phyloP scores from a whole-genome alignment of 2,113 vertebrate genomes.

The Zosterops hypoxanthus region DNA sequence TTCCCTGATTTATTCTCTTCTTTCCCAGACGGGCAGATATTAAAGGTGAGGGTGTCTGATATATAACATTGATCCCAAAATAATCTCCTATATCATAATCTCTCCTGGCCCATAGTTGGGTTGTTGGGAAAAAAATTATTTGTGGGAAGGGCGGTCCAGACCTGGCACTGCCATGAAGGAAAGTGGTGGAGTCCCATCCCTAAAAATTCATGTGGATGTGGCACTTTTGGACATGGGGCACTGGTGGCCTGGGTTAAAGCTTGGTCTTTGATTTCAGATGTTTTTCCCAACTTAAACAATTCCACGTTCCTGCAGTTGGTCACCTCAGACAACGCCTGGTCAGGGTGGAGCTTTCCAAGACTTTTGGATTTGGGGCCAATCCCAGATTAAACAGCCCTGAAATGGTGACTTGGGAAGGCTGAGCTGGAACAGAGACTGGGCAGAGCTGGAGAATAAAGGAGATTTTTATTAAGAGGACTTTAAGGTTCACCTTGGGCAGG shows the following conservation, averaged over 20 bases:
- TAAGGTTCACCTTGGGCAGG: too few species aligned
- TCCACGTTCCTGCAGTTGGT: rapidly evolving
- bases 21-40: neutral
- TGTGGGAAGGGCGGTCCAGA: neutral
- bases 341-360: neutral
- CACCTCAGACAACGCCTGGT: neutral
- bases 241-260: neutral
- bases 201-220: rapidly evolving
- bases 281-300: neutral
- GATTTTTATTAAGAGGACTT: too few species aligned
- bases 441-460: too few species aligned
- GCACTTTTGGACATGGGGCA: too few species aligned
- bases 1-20: neutral
- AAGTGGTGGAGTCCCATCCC: too few species aligned
- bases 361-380: neutral
- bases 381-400: neutral
- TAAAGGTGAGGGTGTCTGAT: neutral
- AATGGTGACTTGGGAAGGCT: neutral
- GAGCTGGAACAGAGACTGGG: neutral
- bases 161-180: rapidly evolving
- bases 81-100: neutral
- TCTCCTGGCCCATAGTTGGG: neutral
- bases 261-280: too few species aligned
- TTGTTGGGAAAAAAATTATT: neutral
- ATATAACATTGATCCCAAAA: neutral